These are phyloP conservation scores for Eledone cirrhosa DNA, from an alignment of 2,888 invertebrate genomes.

Conservation along the genomic window DNA sequence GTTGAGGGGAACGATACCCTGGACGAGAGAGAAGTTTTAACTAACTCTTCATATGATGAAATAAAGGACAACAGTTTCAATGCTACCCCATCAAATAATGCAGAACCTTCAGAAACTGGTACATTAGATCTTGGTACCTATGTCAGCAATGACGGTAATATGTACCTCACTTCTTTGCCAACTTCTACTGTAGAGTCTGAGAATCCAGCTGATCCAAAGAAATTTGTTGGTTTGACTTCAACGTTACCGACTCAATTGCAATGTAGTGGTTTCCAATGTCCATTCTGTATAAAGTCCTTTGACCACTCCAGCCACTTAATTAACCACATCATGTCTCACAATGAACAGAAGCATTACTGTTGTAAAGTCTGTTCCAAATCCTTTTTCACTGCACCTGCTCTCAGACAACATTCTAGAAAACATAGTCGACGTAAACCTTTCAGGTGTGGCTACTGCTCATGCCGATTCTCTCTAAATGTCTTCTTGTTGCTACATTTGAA, in stretches of 20 bases:
- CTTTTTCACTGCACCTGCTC: not conserved
- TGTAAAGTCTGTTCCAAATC: not conserved
- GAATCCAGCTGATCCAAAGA: not conserved
- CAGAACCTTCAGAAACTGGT: not conserved
- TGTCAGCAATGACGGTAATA: conserved; percentile 15
- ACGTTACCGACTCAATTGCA: not conserved
- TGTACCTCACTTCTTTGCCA: not conserved
- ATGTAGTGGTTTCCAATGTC: conserved; percentile 13
- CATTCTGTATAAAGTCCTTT: conserved; percentile 13
- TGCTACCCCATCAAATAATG: not conserved
- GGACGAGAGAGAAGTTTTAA: not conserved
- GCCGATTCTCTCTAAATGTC: not conserved
- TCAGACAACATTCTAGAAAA: not conserved
- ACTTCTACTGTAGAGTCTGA: not conserved
- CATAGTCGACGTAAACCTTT: not conserved
- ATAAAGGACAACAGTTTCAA: not conserved
- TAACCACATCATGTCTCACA: not conserved
- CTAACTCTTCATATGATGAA: not conserved
- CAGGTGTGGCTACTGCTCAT: conserved; percentile 11
- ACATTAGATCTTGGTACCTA: conserved; percentile 11
- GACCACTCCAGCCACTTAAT: not conserved
- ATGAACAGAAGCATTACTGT: conserved; percentile 3
- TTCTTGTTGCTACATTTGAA: conserved; percentile 4
- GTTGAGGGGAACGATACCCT: not conserved
- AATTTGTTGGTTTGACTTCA: too few species aligned